These are phyloP conservation scores for Arrhopalites spinosus DNA, from an alignment of 2,888 invertebrate species.

Conservation along the genomic window DNA sequence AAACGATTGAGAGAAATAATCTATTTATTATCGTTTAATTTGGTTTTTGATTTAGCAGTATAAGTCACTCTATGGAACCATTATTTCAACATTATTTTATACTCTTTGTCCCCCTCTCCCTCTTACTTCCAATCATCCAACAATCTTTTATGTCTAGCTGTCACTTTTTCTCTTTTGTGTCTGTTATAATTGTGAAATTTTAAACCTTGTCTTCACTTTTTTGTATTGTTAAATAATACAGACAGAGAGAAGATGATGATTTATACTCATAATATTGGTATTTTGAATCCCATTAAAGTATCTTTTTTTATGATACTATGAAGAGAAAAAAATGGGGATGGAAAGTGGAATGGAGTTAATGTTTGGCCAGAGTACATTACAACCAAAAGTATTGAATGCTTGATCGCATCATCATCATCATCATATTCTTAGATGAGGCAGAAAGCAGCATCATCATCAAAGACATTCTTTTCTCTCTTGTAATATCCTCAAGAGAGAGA, in stretches of 20 bases:
- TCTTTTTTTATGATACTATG: too few relatives aligned
- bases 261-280: too few relatives aligned
- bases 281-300: too few relatives aligned
- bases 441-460: background rate
- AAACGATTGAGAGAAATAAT: conserved; percentile 23
- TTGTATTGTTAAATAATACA: too few relatives aligned
- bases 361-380: background rate
- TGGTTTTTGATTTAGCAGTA: background rate
- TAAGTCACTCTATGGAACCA: conserved; percentile 12
- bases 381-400: background rate
- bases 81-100: background rate
- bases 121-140: too few relatives aligned
- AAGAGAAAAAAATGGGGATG: background rate
- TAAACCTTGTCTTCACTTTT: background rate
- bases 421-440: conserved; percentile 1
- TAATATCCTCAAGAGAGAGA: background rate
- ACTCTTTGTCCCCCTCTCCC: background rate
- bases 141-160: too few relatives aligned
- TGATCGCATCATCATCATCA: conserved; percentile 12
- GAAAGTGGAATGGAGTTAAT: background rate
- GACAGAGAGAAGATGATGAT: too few relatives aligned
- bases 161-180: too few relatives aligned
- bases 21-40: conserved; percentile 16
- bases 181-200: background rate
- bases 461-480: background rate